phyloP scores from a whole-genome alignment of 2,888 invertebrate genomes.

The Mythimna impura region DNA sequence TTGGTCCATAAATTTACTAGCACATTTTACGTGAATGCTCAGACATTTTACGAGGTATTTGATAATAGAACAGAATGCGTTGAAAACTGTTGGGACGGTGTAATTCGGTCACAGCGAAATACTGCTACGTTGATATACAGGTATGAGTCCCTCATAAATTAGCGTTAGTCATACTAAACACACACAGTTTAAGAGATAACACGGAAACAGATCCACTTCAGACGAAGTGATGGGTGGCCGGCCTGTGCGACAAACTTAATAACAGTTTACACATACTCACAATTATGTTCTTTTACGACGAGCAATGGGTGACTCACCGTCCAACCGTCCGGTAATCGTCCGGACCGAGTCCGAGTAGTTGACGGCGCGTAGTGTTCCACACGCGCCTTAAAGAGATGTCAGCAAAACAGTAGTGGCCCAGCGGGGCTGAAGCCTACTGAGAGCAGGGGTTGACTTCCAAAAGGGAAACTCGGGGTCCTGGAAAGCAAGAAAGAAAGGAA shows the following conservation, averaged over 20 bases:
- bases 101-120: slow-evolving; percentile 72
- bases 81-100: slow-evolving; percentile 73
- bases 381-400: too few relatives aligned
- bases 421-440: too few relatives aligned
- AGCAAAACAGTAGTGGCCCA: too few relatives aligned
- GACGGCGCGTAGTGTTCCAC: too few relatives aligned
- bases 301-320: too few relatives aligned
- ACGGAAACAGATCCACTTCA: not conserved
- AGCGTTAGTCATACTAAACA: slow-evolving; percentile 43
- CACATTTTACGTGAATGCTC: slow-evolving; percentile 82
- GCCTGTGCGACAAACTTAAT: slow-evolving; percentile 6
- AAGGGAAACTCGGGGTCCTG: too few relatives aligned
- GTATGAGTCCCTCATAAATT: slow-evolving; percentile 53
- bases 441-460: too few relatives aligned
- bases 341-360: too few relatives aligned
- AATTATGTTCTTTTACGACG: not conserved
- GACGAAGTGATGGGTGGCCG: slow-evolving; percentile 30
- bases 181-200: slow-evolving; percentile 17
- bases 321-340: too few relatives aligned
- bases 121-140: slow-evolving; percentile 62
- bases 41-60: slow-evolving; percentile 86
- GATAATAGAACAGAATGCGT: slow-evolving; percentile 83
- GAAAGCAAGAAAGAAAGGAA: too few relatives aligned
- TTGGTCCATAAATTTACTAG: slow-evolving; percentile 82
- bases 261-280: not conserved